Evolutionary conservation across 2,797 vertebrate genomes (phyloP).

Genomic region (Parotocinclus haroldoi): DNA sequence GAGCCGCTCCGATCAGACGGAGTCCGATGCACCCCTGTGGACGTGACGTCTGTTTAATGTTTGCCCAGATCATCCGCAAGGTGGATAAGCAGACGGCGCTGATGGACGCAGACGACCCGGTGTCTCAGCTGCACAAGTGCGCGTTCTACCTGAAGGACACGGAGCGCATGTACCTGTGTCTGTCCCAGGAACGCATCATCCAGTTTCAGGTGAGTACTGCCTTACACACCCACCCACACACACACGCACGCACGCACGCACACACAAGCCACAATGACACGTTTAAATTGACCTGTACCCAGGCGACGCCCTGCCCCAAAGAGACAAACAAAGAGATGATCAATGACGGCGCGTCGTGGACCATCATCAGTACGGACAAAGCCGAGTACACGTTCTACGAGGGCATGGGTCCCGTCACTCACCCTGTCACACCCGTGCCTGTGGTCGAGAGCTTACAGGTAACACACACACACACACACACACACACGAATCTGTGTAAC

Average conservation of each 20-base stretch:
- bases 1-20: too few relatives aligned
- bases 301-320: constrained; percentile 96
- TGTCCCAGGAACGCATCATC: constrained; percentile 98
- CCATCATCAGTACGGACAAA: constrained; percentile 99
- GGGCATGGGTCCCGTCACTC: constrained; percentile 94
- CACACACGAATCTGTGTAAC: too few relatives aligned
- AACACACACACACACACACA: constrained; percentile 16
- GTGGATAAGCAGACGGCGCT: constrained; percentile 71
- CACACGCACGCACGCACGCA: too few relatives aligned
- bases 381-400: constrained; percentile 98
- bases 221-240: too few relatives aligned
- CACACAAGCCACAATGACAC: too few relatives aligned
- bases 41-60: too few relatives aligned
- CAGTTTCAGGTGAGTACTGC: constrained; percentile 88
- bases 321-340: constrained; percentile 98
- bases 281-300: constrained; percentile 18
- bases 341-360: constrained; percentile 97
- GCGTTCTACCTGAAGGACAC: constrained; percentile 75
- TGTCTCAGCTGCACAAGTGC: constrained; percentile 75
- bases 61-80: constrained; percentile 68
- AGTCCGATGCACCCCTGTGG: too few relatives aligned
- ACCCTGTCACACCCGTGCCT: constrained; percentile 94
- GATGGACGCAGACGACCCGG: constrained; percentile 70
- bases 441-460: constrained; percentile 98
- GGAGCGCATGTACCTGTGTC: constrained; percentile 77